Evolutionary conservation across 2,888 invertebrate genomes (phyloP), one percentile per base, ranked within the genome.

Genomic region (Corythucha ciliata): DNA sequence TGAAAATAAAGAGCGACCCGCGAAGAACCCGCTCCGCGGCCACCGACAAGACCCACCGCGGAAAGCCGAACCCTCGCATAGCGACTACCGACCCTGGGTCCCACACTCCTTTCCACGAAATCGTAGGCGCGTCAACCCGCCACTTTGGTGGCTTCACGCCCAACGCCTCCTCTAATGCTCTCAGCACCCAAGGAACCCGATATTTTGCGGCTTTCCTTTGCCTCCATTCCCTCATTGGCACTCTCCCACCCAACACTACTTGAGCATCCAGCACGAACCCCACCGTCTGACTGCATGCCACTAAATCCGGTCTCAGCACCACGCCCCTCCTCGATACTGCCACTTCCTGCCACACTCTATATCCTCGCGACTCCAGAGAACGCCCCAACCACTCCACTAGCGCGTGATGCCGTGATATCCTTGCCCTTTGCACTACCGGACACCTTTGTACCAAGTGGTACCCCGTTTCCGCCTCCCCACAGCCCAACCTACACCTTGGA

Each of bases 391-490:
- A n/a, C 10, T n/a, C 10, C 10, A n/a, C 29, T 4, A 50, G 32
- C 8, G 42, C 32, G 25, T 50, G 56, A 33, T 69, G 67, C 10
- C 67, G 58, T 36, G 58, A 21, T 1, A 68, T 59, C 3, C 65
- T 55, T 6, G 63, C 67, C 57, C 65, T 66, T 55, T 68, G 67
- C 2, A 67, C 67, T 33, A 66, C 39, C 40, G 55, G 55, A 55
- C 67, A 67, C 20, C 49, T 44, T 46, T 68, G 67, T 34, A 66
- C 61, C 16, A 63, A 48, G 41, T 66, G 67, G 5, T 63, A 64
- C 26, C 63, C 61, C 0, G 67, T 66, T 52, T 68, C 65, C 26
- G 56, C 58, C 1, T 57, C 55, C 45, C 45, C 48, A 57, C 65
- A 67, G 1, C 64, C 65, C 2, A 64, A 65, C 24, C 65, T 62